These are phyloP conservation scores for Patagioenas fasciata DNA, from an alignment of 2,113 vertebrate genomes.

Conservation along the genomic window DNA sequence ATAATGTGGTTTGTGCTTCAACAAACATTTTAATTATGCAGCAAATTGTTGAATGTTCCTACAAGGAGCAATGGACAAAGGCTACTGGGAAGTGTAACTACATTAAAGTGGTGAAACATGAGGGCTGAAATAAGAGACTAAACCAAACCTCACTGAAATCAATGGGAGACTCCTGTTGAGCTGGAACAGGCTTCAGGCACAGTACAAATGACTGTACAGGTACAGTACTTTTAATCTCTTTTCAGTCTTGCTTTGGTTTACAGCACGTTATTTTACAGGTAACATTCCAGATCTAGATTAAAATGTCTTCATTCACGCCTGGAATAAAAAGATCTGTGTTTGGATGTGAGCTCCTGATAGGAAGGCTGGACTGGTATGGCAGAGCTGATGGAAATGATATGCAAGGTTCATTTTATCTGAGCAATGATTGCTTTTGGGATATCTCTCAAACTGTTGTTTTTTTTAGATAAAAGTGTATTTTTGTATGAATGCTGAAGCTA, in stretches of 20 bases:
- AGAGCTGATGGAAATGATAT: neutral
- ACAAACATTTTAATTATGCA: neutral
- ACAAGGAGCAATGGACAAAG: neutral
- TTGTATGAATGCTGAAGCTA: neutral
- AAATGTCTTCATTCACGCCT: neutral
- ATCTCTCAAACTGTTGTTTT: neutral
- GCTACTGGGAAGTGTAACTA: neutral
- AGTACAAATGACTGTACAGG: neutral
- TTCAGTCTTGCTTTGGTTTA: neutral
- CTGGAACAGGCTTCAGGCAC: neutral
- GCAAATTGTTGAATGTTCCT: neutral
- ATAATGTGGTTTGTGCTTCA: neutral
- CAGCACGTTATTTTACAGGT: neutral
- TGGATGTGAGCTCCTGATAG: neutral
- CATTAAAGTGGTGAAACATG: neutral
- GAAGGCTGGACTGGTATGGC: neutral
- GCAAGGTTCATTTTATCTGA: neutral
- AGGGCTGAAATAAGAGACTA: neutral
- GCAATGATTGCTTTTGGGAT: neutral
- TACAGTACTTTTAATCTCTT: neutral
- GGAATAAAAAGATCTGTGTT: neutral
- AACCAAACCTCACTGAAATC: neutral
- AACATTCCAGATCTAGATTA: neutral
- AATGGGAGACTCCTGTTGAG: slow-evolving; percentile 3
- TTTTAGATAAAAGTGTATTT: neutral